Base-by-base conservation (phyloP, 2,888 invertebrate species). In the Clanis bilineata region DNA sequence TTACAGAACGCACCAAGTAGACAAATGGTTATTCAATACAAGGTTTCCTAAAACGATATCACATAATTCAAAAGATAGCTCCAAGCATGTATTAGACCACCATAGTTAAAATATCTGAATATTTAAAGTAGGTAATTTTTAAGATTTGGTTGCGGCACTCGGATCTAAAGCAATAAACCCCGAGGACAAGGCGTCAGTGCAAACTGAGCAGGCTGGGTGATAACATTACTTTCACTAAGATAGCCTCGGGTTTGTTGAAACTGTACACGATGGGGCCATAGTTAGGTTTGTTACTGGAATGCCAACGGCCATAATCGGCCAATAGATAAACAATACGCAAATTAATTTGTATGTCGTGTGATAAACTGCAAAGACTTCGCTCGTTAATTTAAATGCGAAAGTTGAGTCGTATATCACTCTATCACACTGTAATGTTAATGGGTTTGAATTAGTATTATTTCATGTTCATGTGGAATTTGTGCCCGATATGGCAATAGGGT, bases 171-270 rank as follows among this genome's bases (percentile, higher is more conserved):
- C 32, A 32, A 51, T 32, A 51, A 51, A 51, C 28, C 51, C 51
- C 4, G 51, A 9, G 51, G 51, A 51, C 51, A 51, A 32, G 18
- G 32, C 51, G 51, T 51, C 51, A 51, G 28, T 32, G 32, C 32
- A 51, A 51, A 51, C 51, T 32, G 28, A 18, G 62, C 66, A 62
- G 47, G 55, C 43, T 41, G 56, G 59, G 66, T 74, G 74, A 77
- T 76, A 76, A 71, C 70, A 69, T 63, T 59, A 59, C 76, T 76
- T 76, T 76, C 77, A 72, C 76, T 70, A 36, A 22, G 23, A 32
- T 15, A 44, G 65, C 63, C 65, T 28, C 58, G 60, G 62, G 62
- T 63, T 55, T 63, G 51, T 60, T 64, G 62, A 54, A 62, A 60
- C 61, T 62, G 59, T 60, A 54, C 44, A 44, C 51, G 51, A 51